Conservation (phyloP, 2,113 vertebrate species). For the Gallinago jamesoni region DNA sequence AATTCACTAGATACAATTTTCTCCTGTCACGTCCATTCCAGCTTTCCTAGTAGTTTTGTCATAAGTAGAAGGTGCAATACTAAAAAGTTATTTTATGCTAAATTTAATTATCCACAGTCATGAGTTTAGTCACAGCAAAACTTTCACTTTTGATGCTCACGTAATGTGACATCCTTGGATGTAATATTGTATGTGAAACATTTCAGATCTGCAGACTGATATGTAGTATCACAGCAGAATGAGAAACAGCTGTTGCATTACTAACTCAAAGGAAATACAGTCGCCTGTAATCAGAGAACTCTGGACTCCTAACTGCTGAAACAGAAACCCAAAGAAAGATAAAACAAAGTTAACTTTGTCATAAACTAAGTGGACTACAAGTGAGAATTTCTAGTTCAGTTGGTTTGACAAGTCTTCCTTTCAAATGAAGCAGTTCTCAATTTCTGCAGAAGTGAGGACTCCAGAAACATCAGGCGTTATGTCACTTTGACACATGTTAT, state of each 20-base stretch:
- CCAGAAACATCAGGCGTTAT: background rate
- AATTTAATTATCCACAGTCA: background rate
- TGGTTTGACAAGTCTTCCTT: background rate
- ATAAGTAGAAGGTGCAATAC: background rate
- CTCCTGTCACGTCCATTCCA: background rate
- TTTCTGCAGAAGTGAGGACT: background rate
- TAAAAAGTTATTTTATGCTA: background rate
- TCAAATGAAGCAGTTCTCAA: background rate
- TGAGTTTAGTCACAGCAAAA: background rate
- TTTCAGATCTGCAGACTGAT: background rate
- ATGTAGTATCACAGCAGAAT: background rate
- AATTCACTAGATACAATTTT: background rate
- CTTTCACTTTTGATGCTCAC: background rate
- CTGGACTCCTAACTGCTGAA: background rate
- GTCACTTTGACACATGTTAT: background rate
- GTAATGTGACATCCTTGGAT: background rate
- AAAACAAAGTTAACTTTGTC: background rate
- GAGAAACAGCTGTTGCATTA: background rate
- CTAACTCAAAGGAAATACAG: background rate
- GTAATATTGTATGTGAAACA: background rate
- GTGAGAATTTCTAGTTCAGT: background rate
- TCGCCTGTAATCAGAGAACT: background rate
- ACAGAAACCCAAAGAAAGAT: background rate
- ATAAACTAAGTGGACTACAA: background rate
- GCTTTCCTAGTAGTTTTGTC: background rate